A percentile compares a stretch with the other conserved stretches of the same genome.
These are phyloP conservation scores for Callosobruchus maculatus DNA, from an alignment of 2,888 invertebrate species.

Conservation along the genomic window DNA sequence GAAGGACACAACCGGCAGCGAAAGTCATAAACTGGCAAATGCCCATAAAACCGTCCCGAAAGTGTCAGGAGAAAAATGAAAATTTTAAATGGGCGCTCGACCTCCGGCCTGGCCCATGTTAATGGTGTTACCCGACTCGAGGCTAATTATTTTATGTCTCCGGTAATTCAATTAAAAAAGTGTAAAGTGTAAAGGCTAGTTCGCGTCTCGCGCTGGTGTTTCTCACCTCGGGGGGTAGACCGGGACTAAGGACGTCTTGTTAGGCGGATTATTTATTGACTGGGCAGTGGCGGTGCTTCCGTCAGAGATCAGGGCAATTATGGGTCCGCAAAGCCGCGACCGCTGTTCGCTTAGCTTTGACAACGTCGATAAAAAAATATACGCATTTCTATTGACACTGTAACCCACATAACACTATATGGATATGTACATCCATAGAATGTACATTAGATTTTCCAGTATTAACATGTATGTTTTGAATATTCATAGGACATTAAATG, in stretches of 20 bases:
- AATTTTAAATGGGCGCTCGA: neutral
- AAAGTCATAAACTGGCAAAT: neutral
- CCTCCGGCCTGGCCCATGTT: neutral
- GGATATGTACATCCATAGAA: too few species aligned
- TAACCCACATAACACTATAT: too few species aligned
- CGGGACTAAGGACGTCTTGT: conserved; percentile 50
- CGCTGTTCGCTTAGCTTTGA: too few species aligned
- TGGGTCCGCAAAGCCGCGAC: too few species aligned
- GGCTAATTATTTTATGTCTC: conserved; percentile 32
- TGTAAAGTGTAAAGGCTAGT: conserved; percentile 28
- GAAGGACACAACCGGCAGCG: neutral
- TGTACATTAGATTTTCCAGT: too few species aligned
- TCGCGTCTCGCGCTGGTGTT: conserved; percentile 35
- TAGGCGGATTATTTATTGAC: conserved; percentile 30
- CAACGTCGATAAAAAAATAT: too few species aligned
- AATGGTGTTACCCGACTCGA: conserved; percentile 1
- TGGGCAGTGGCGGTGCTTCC: neutral
- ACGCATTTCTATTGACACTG: too few species aligned
- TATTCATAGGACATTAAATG: too few species aligned
- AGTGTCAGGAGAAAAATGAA: neutral
- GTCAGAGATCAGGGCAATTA: too few species aligned
- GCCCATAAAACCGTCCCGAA: neutral
- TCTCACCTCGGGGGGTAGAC: conserved; percentile 48
- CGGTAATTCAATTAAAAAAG: conserved; percentile 32
- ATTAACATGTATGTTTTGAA: too few species aligned